Evolutionary conservation across 1,140 invertebrate species (phyloP).

Genomic region (Drosophila novamexicana): DNA sequence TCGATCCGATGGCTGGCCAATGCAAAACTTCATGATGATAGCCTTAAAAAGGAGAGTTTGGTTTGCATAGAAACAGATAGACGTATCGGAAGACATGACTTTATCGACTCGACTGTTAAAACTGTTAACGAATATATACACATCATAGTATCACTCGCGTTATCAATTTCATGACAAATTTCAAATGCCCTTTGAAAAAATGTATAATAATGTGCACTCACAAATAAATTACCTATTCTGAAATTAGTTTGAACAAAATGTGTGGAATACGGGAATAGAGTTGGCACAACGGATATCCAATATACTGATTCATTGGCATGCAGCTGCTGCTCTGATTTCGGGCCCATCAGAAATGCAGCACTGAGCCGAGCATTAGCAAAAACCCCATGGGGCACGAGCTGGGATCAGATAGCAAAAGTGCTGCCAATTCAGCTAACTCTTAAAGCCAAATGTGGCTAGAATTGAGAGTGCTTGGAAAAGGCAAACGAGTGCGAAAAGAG

Average conservation of each 20-base stretch:
- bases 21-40: no score
- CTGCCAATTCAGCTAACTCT: slow-evolving; percentile 2
- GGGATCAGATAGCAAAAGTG: slow-evolving; percentile 10
- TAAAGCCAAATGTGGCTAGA: neutral
- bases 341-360: slow-evolving; percentile 18
- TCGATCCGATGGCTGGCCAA: no score
- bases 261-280: neutral
- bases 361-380: neutral
- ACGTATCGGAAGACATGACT: no score
- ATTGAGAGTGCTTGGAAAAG: neutral
- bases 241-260: slow-evolving; percentile 17
- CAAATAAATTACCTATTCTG: slow-evolving; percentile 27
- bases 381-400: slow-evolving; percentile 10
- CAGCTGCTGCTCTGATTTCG: slow-evolving; percentile 13
- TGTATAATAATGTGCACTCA: no score
- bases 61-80: no score
- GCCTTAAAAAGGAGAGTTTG: no score
- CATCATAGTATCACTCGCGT: no score
- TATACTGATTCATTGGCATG: slow-evolving; percentile 10
- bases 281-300: slow-evolving; percentile 4
- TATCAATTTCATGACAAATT: no score
- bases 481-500: neutral
- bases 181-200: no score
- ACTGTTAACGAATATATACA: no score
- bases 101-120: no score